Evolutionary conservation across 2,113 vertebrate genomes (phyloP), one percentile per base, ranked within the genome.

Genomic region (Coptodon rendalli): DNA sequence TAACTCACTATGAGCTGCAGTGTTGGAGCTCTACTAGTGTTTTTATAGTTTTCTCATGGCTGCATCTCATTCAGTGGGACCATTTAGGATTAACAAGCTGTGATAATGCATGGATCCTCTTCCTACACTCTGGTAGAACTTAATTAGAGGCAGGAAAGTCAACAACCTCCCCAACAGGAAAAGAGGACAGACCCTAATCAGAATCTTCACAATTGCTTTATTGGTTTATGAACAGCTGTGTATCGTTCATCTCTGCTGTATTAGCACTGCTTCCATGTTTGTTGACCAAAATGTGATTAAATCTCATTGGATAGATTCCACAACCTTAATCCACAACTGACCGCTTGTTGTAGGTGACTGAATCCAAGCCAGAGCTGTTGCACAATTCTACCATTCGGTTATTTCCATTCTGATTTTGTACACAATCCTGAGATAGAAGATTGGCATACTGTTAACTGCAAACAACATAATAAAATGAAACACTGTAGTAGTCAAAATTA

Each of bases 241-340:
- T 66, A 83, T 61, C 73, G 17, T 16, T 16, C 56, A 31, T 34
- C 53, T 82, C 68, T 50, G 59, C 82, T 88, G 29, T 57, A 76
- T 83, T 53, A n/a, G 11, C 45, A 45, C 43, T 45, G 40, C 27
- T 11, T 71, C 56, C 17, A 11, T 81, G 57, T 83, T 79, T 89
- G 84, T 78, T 29, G 29, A 80, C 76, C 13, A 31, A 86, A 89
- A 84, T 85, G 78, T 59, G 84, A 92, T 87, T 91, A 87, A 90
- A 90, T 83, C 19, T 48, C 19, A 14, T 87, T 48, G 3, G 56
- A 29, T 31, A 7, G 80, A 52, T 68, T 91, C 87, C 52, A 3
- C 50, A 53, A 38, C 50, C 83, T 56, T 78, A 90, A 93, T 92
- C 83, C 87, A 63, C 50, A 50, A 11, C 81, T 76, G 91, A 86